A percentile compares a stretch with the other conserved stretches of the same genome.
phyloP scores from a whole-genome alignment of 2,113 vertebrate species.

The Cavia porcellus region DNA sequence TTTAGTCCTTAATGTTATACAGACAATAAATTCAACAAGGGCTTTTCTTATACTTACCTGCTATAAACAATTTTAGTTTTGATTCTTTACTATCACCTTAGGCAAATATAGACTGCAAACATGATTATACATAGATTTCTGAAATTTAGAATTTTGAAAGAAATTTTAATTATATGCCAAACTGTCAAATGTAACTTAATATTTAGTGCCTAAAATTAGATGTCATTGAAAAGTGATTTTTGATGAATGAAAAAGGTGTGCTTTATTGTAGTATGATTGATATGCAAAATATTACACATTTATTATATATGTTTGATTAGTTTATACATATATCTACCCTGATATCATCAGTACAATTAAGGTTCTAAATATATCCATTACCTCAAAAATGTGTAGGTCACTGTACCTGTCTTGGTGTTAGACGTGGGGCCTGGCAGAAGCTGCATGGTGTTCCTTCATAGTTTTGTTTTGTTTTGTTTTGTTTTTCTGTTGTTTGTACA shows the following conservation, averaged over 20 bases:
- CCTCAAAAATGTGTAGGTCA: background rate
- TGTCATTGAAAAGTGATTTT: background rate
- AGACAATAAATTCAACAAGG: slow-evolving; percentile 47
- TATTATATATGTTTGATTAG: background rate
- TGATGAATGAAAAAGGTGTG: slow-evolving; percentile 15
- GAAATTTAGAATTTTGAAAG: background rate
- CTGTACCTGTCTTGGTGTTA: background rate
- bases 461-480: background rate
- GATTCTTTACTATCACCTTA: background rate
- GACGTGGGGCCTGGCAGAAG: background rate
- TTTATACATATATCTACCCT: background rate
- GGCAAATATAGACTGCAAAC: slow-evolving; percentile 38
- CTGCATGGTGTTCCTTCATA: background rate
- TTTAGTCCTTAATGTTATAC: slow-evolving; percentile 58
- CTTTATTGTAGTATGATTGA: background rate
- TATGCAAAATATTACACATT: background rate
- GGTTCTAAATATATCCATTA: background rate
- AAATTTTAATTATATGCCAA: slow-evolving; percentile 33
- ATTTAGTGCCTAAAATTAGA: background rate
- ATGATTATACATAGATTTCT: background rate
- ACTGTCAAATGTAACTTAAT: background rate
- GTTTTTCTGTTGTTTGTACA: background rate
- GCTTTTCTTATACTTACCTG: slow-evolving; percentile 17
- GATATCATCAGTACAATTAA: background rate
- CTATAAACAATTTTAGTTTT: slow-evolving; percentile 54